These are phyloP conservation scores for Grapholita molesta DNA, from an alignment of 1,140 invertebrate genomes.

Conservation along the genomic window DNA sequence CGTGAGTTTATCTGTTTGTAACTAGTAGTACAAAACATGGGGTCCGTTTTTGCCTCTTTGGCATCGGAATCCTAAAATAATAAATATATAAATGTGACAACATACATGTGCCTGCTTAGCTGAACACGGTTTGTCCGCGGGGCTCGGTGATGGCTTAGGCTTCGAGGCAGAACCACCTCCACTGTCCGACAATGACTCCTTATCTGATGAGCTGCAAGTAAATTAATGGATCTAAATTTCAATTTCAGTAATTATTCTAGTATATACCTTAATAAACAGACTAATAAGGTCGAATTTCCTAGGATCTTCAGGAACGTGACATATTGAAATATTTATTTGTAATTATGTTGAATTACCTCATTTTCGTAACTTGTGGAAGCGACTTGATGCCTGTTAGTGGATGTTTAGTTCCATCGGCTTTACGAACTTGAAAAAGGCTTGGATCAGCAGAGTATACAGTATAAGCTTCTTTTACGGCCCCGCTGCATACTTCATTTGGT, in stretches of 20 bases:
- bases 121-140: constrained; percentile 50
- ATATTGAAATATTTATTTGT: background rate
- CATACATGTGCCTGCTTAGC: constrained; percentile 58
- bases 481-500: constrained; percentile 83
- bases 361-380: constrained; percentile 78
- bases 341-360: constrained; percentile 64
- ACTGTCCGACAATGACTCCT: constrained; percentile 72
- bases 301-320: too few relatives aligned
- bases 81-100: background rate
- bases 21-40: background rate
- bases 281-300: too few relatives aligned
- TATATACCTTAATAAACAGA: too few relatives aligned
- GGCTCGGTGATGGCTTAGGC: constrained; percentile 54
- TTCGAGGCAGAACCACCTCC: constrained; percentile 42
- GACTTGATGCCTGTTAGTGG: constrained; percentile 63
- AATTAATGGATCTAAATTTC: too few relatives aligned
- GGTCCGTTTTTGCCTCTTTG: too few relatives aligned
- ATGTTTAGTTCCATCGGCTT: constrained; percentile 55
- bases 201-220: constrained; percentile 70
- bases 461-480: constrained; percentile 77
- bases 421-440: constrained; percentile 77
- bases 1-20: too few relatives aligned
- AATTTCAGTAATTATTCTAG: too few relatives aligned
- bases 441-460: constrained; percentile 79
- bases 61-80: too few relatives aligned